Conservation (phyloP, 2,113 vertebrate species). For the Phylloscopus trochilus region DNA sequence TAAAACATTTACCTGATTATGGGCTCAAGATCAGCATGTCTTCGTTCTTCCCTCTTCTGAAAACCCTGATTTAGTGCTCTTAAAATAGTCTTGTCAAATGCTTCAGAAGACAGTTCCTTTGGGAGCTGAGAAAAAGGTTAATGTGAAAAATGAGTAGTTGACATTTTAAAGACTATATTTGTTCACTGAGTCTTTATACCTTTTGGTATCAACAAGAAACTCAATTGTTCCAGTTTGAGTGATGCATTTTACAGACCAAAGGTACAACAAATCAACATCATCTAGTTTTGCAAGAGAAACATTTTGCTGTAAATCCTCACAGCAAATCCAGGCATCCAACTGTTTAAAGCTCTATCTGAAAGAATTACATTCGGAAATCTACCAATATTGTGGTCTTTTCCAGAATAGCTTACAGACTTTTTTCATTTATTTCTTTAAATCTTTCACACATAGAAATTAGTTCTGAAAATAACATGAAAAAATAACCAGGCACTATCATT, state of each 20-base stretch:
- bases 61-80: slow-evolving; percentile 86
- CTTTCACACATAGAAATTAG: background rate
- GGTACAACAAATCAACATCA: background rate
- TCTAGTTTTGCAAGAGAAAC: background rate
- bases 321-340: background rate
- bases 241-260: background rate
- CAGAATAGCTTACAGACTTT: background rate
- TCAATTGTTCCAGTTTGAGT: background rate
- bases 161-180: background rate
- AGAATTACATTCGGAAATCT: background rate
- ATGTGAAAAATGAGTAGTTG: background rate
- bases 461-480: background rate
- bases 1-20: slow-evolving; percentile 79
- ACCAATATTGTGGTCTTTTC: background rate
- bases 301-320: background rate
- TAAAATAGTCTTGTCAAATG: slow-evolving; percentile 89
- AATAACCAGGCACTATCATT: background rate
- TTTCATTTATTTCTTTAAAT: background rate
- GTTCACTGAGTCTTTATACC: background rate
- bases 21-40: slow-evolving; percentile 81
- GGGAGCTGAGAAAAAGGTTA: slow-evolving; percentile 80
- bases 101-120: slow-evolving; percentile 87
- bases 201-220: background rate
- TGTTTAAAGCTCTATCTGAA: background rate
- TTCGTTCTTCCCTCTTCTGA: slow-evolving; percentile 80